Evolutionary conservation across 2,888 invertebrate species (phyloP).

Genomic region (Pristionchus fissidentatus): DNA sequence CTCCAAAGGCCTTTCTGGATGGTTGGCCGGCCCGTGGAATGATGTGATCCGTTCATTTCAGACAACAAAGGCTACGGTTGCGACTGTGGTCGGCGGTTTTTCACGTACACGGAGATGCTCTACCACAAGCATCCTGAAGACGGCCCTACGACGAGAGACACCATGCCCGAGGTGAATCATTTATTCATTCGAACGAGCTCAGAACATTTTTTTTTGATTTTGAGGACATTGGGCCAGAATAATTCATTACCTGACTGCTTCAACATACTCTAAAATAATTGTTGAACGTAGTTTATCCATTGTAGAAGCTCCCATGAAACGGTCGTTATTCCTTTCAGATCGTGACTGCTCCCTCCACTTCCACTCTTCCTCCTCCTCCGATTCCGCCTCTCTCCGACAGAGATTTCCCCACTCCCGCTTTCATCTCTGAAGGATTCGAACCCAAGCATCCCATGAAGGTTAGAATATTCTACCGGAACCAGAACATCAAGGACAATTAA

Average conservation of each 20-base stretch:
- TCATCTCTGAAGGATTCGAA: slow-evolving; percentile 69
- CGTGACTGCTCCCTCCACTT: slow-evolving; percentile 4
- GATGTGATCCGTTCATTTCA: slow-evolving; percentile 51
- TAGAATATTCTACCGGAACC: neutral
- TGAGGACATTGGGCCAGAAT: neutral
- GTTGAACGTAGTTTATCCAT: neutral
- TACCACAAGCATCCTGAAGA: slow-evolving; percentile 75
- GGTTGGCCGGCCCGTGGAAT: neutral
- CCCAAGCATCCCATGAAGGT: slow-evolving; percentile 70
- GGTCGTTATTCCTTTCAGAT: too few relatives aligned
- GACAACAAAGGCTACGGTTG: slow-evolving; percentile 74
- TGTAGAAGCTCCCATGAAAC: neutral
- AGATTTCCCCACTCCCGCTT: slow-evolving; percentile 72
- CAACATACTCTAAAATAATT: too few relatives aligned
- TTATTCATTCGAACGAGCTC: too few relatives aligned
- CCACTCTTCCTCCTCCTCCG: slow-evolving; percentile 35
- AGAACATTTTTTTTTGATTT: neutral
- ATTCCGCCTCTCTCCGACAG: slow-evolving; percentile 46
- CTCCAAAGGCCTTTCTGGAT: too few relatives aligned
- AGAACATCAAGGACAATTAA: neutral
- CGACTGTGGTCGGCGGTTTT: slow-evolving; percentile 74
- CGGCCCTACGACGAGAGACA: slow-evolving; percentile 47
- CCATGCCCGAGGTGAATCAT: slow-evolving; percentile 49
- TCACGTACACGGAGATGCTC: slow-evolving; percentile 74
- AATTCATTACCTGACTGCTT: too few relatives aligned